A percentile compares a stretch with the other conserved stretches of the same genome.
These are phyloP conservation scores for Pilophorus perplexus DNA, from an alignment of 2,888 invertebrate species.

Conservation along the genomic window DNA sequence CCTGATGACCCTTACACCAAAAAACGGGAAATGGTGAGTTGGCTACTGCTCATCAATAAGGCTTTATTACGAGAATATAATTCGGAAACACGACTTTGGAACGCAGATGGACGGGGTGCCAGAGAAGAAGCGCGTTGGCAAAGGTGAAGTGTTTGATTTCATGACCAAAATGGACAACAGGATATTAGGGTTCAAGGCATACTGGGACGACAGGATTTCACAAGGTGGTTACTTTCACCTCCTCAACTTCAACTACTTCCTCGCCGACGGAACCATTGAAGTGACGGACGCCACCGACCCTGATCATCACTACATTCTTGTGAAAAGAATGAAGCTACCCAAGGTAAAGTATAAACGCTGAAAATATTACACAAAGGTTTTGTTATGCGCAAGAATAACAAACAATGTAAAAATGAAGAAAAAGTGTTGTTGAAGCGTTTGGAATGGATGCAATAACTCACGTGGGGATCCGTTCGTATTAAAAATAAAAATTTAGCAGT, in stretches of 20 bases:
- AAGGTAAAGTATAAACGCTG: slow-evolving; percentile 67
- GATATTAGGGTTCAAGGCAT: slow-evolving; percentile 74
- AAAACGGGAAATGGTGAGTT: slow-evolving; percentile 37
- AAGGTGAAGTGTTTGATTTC: slow-evolving; percentile 67
- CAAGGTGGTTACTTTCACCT: slow-evolving; percentile 74
- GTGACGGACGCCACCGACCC: slow-evolving; percentile 76
- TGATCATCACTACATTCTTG: slow-evolving; percentile 69
- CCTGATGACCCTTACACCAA: slow-evolving; percentile 55
- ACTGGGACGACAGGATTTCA: slow-evolving; percentile 82
- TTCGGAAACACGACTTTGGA: not conserved
- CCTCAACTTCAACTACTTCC: slow-evolving; percentile 77
- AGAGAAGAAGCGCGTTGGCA: slow-evolving; percentile 47
- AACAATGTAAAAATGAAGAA: no score
- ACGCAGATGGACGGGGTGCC: slow-evolving; percentile 30
- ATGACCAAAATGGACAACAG: slow-evolving; percentile 80
- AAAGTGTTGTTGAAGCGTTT: no score
- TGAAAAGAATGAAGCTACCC: slow-evolving; percentile 73
- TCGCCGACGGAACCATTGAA: slow-evolving; percentile 86
- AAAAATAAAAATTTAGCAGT: no score
- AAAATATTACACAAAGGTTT: no score
- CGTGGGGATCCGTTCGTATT: no score
- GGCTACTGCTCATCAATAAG: no score
- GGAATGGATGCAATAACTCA: no score
- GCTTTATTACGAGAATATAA: no score
- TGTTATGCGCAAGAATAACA: no score